Evolutionary conservation across 1,140 invertebrate species (phyloP), one percentile per base, ranked within the genome.

Genomic region (Danaus melanippus): DNA sequence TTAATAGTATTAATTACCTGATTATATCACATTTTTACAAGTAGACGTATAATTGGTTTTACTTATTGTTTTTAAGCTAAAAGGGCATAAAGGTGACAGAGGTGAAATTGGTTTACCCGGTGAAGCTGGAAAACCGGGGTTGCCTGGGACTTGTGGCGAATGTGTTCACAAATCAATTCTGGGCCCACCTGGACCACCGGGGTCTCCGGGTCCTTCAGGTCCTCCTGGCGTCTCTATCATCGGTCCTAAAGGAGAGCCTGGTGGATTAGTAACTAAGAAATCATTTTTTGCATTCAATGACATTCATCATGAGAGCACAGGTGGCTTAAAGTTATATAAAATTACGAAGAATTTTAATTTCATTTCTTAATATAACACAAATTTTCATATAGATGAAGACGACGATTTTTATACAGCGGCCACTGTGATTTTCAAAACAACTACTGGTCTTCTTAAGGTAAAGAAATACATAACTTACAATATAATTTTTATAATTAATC

Each of bases 161-260:
- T 42, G 46, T 12, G 67, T 60, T 39, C 15, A 47, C 17, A 42
- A 58, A 8, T 51, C 54, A n/a, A 39, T 52, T 5, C 60, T 64
- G 9, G 75, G 76, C 0, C 69, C 69, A 9, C 68, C 51, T 9
- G 79, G 79, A 0, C 69, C 71, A 7, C 70, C 67, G 0, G 77
- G 77, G 2, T 58, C 70, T 21, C 67, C 69, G 8, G 75, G 75
- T 0, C 56, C 67, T 8, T 63, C 69, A 0, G 76, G 77, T 5
- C 52, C 62, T 7, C 76, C 74, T n/a, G 77, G 79, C 1, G n/a
- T 67, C 8, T 74, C 79, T 2, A 53, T 77, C 17, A 70, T 48
- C n/a, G 76, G 75, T 10, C 76, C 79, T 0, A 78, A 78, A 57
- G 74, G 76, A 21, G 74, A 79, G 60, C 74, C 75, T 4, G 72